phyloP scores from a whole-genome alignment of 2,888 invertebrate species.

The Cactoblastis cactorum region DNA sequence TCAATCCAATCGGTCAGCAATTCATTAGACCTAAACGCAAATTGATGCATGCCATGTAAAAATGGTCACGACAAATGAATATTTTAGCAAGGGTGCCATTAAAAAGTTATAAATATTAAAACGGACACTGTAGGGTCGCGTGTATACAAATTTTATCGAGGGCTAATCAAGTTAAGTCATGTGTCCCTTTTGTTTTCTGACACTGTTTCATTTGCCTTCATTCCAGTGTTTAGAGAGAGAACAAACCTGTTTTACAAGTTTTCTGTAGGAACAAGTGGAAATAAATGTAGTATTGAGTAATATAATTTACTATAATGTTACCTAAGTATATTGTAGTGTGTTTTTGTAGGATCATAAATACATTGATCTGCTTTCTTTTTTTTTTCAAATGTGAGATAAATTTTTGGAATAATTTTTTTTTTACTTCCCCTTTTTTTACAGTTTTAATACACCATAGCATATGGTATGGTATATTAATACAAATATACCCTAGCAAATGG shows the following conservation, averaged over 20 bases:
- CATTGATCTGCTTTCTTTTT: no score
- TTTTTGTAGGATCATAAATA: no score
- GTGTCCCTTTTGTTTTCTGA: slow-evolving; percentile 33
- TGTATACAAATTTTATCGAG: slow-evolving; percentile 33
- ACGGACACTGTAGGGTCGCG: slow-evolving; percentile 32
- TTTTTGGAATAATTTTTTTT: no score
- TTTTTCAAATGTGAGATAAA: no score
- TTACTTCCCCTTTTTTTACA: no score
- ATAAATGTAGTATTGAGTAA: neutral
- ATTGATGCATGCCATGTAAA: slow-evolving; percentile 15
- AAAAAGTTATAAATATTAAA: slow-evolving; percentile 28
- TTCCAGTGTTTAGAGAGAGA: neutral
- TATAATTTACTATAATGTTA: no score
- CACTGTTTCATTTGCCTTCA: slow-evolving; percentile 11
- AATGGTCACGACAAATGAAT: slow-evolving; percentile 28
- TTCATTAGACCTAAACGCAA: slow-evolving; percentile 11
- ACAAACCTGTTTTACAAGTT: neutral
- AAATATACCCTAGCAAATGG: no score
- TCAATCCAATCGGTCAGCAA: neutral
- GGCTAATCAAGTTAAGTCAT: slow-evolving; percentile 27
- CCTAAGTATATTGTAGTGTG: no score
- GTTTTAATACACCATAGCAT: no score
- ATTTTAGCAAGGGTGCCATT: slow-evolving; percentile 27
- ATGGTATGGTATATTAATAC: no score
- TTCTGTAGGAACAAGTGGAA: neutral